phyloP scores from a whole-genome alignment of 2,888 invertebrate genomes.

The Nomada ferruginata region DNA sequence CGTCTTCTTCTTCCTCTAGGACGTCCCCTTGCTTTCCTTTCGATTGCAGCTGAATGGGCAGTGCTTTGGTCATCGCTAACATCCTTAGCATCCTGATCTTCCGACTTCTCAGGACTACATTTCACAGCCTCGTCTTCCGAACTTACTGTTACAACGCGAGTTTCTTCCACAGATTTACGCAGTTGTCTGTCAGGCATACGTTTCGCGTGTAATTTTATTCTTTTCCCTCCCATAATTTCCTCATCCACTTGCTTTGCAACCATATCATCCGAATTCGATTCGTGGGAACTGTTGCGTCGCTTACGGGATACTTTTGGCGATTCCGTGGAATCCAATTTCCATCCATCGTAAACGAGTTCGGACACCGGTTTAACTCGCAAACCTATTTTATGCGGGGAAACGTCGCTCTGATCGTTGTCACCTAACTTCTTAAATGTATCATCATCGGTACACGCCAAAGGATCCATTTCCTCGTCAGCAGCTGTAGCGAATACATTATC shows the following conservation, averaged over 20 bases:
- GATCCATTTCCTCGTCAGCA: constrained; percentile 78
- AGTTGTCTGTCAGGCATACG: constrained; percentile 77
- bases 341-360: constrained; percentile 78
- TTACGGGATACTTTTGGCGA: constrained; percentile 75
- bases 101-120: constrained; percentile 54
- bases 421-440: constrained; percentile 56
- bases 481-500: constrained; percentile 67
- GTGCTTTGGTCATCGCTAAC: constrained; percentile 66
- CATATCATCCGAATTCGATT: constrained; percentile 83
- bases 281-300: constrained; percentile 77
- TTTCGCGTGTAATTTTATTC: constrained; percentile 78
- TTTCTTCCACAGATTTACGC: constrained; percentile 81
- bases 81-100: constrained; percentile 69
- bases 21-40: constrained; percentile 69
- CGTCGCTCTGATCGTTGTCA: constrained; percentile 17
- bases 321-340: constrained; percentile 78
- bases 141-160: constrained; percentile 75
- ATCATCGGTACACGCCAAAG: constrained; percentile 80
- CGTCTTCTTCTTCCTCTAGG: constrained; percentile 72
- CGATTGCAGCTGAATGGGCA: constrained; percentile 53
- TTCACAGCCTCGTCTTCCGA: constrained; percentile 79
- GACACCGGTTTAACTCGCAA: constrained; percentile 80
- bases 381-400: constrained; percentile 57
- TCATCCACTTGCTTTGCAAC: constrained; percentile 83
- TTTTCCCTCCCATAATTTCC: constrained; percentile 78